These are phyloP conservation scores for Eilema griseolum DNA, from an alignment of 2,888 invertebrate genomes.

Conservation along the genomic window DNA sequence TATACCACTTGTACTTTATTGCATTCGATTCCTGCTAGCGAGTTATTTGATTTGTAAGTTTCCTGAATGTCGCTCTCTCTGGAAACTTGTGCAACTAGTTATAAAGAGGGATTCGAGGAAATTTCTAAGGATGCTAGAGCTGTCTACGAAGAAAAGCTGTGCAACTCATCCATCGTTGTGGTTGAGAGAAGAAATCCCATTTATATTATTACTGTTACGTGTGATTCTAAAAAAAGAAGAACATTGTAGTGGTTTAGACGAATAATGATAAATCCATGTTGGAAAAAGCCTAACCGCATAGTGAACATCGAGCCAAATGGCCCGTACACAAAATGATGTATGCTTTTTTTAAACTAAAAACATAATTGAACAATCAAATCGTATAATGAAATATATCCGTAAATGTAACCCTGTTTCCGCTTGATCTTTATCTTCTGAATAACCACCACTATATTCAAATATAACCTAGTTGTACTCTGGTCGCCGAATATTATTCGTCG, in stretches of 20 bases:
- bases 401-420: too few relatives aligned
- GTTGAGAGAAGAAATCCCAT: background rate
- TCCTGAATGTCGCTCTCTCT: constrained; percentile 45
- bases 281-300: too few relatives aligned
- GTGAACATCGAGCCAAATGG: too few relatives aligned
- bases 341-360: background rate
- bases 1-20: constrained; percentile 65
- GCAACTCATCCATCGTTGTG: constrained; percentile 37
- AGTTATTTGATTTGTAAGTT: constrained; percentile 69
- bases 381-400: too few relatives aligned
- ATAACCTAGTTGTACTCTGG: too few relatives aligned
- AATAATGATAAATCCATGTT: too few relatives aligned
- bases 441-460: too few relatives aligned
- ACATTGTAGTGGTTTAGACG: too few relatives aligned
- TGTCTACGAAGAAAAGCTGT: constrained; percentile 41
- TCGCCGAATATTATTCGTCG: too few relatives aligned
- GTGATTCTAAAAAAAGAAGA: background rate
- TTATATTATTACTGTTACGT: background rate
- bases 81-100: constrained; percentile 50
- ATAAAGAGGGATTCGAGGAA: constrained; percentile 48
- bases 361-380: too few relatives aligned
- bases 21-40: constrained; percentile 61
- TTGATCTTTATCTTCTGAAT: too few relatives aligned
- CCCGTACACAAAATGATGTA: background rate
- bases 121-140: constrained; percentile 38